Conservation (phyloP, 1,140 invertebrate species). For the Agrilus planipennis region DNA sequence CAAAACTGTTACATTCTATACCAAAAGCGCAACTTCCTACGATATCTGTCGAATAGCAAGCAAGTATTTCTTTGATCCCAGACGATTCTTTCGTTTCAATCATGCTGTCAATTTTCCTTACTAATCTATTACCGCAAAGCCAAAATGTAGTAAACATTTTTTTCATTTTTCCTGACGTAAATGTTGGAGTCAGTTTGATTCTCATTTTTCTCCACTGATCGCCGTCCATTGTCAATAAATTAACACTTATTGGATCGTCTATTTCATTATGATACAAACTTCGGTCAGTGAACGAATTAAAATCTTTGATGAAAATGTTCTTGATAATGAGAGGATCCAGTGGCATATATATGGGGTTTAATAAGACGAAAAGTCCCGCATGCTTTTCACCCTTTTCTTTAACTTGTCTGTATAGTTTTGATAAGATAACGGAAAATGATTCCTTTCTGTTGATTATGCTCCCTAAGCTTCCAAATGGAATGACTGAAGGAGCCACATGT, state of each 20-base stretch:
- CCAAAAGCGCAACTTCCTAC: slow-evolving; percentile 46
- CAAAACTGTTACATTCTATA: slow-evolving; percentile 39
- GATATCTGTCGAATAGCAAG: slow-evolving; percentile 41
- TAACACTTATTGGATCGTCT: slow-evolving; percentile 38
- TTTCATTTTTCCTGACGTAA: slow-evolving; percentile 39
- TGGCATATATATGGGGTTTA: slow-evolving; percentile 35
- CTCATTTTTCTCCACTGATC: slow-evolving; percentile 37
- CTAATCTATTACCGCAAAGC: slow-evolving; percentile 20
- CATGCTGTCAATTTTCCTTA: slow-evolving; percentile 29
- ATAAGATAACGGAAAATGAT: slow-evolving; percentile 23
- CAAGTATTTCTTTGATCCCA: slow-evolving; percentile 38
- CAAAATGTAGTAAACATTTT: slow-evolving; percentile 31
- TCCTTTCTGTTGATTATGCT: slow-evolving; percentile 19
- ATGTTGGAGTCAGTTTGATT: slow-evolving; percentile 38
- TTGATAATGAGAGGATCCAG: slow-evolving; percentile 48
- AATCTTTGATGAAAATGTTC: slow-evolving; percentile 41
- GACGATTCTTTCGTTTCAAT: slow-evolving; percentile 15
- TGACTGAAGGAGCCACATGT: background rate
- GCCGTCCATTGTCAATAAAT: slow-evolving; percentile 40
- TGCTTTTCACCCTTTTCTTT: slow-evolving; percentile 18
- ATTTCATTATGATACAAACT: slow-evolving; percentile 35
- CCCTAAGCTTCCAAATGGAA: slow-evolving; percentile 10
- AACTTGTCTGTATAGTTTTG: slow-evolving; percentile 19
- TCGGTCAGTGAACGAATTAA: slow-evolving; percentile 39
- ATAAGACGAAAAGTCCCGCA: slow-evolving; percentile 38